phyloP scores from a whole-genome alignment of 2,113 vertebrate species.

The Mus spicilegus region DNA sequence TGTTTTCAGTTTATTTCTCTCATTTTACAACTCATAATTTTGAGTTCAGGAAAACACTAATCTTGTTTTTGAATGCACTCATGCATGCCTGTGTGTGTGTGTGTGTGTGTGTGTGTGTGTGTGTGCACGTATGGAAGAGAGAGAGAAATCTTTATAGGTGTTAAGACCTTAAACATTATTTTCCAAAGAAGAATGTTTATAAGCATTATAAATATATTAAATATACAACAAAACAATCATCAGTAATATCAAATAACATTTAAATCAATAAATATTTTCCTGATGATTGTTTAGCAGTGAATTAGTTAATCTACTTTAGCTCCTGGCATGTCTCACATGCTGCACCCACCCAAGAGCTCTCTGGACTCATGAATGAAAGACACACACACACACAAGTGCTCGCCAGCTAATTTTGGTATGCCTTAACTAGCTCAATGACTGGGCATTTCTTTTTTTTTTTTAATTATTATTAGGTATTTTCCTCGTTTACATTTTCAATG shows the following conservation, averaged over 20 bases:
- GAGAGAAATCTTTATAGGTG: not conserved
- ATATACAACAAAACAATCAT: not conserved
- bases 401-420: too few relatives aligned
- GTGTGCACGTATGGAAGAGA: too few relatives aligned
- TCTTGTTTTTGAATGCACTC: not conserved
- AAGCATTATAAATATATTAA: too few relatives aligned
- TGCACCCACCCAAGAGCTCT: too few relatives aligned
- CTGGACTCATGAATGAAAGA: too few relatives aligned
- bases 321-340: too few relatives aligned
- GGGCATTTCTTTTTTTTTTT: too few relatives aligned
- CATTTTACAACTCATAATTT: not conserved
- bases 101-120: not conserved
- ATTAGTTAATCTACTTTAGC: too few relatives aligned
- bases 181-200: not conserved
- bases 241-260: not conserved
- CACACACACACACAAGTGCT: too few relatives aligned
- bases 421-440: too few relatives aligned
- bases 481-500: too few relatives aligned
- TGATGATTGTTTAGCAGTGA: not conserved
- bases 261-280: not conserved
- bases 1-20: not conserved
- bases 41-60: not conserved
- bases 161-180: not conserved
- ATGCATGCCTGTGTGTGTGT: rapidly evolving
- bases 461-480: too few relatives aligned